A percentile compares a stretch with the other conserved stretches of the same genome.
These are phyloP conservation scores for Jacana jacana DNA, from an alignment of 2,113 vertebrate genomes.

Conservation along the genomic window DNA sequence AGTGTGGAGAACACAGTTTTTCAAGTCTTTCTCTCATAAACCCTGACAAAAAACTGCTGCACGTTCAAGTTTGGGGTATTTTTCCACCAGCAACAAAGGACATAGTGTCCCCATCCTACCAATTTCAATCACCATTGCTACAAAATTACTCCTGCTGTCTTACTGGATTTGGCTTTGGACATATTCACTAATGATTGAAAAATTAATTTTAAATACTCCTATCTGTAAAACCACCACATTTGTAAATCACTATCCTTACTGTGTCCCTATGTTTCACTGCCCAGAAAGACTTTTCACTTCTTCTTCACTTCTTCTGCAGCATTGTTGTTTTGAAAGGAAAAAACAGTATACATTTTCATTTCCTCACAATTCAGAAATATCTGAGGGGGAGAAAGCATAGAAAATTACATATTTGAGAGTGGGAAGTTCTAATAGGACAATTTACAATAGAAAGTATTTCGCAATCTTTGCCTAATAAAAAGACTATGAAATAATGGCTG, in stretches of 20 bases:
- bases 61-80: background rate
- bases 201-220: background rate
- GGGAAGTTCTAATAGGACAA: background rate
- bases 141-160: background rate
- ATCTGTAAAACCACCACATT: background rate
- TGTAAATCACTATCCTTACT: background rate
- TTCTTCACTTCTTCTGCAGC: background rate
- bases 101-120: background rate
- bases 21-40: background rate
- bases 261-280: background rate
- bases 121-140: background rate
- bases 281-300: background rate
- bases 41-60: background rate
- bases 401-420: background rate
- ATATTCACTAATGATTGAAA: background rate
- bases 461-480: background rate
- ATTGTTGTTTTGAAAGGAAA: background rate
- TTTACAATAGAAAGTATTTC: background rate
- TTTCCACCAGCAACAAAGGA: background rate
- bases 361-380: background rate
- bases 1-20: background rate
- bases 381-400: background rate
- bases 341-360: background rate
- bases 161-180: background rate
- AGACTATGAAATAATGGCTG: background rate